Evolutionary conservation across 2,797 vertebrate genomes (phyloP), one percentile per base, ranked within the genome.

Genomic region (Pogoniulus pusillus): DNA sequence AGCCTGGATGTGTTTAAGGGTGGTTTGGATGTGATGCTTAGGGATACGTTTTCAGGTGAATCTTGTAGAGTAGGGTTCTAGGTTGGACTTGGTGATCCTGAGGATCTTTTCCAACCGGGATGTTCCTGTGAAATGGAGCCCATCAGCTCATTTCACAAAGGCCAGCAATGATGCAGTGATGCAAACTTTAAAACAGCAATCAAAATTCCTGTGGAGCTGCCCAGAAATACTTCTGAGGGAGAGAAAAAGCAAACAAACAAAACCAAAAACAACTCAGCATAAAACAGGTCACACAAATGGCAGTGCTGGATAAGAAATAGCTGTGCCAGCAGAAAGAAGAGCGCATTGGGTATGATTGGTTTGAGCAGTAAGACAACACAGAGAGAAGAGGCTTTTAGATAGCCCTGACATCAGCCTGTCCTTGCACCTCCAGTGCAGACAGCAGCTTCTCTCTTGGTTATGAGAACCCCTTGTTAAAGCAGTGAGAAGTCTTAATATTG

Each of bases 151-250:
- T 85, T 91, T 72, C 89, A 72, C 41, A 87, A 47, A 85, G 81
- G 76, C 90, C 69, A 65, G 72, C 69, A 59, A 86, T 69, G 69
- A 78, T 72, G 65, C 76, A 91, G 39, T 47, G 82, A 79, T 60
- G 59, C 66, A 57, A 94, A 87, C 73, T 90, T 95, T 70, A 94
- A 74, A 93, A 58, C 62, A 71, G 81, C 81, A 92, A 91, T 92
- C 60, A 90, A 86, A 92, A 84, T 91, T 88, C 72, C 79, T 88
- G 79, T 91, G 91, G 78, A 87, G 91, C n/a, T 95, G 82, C 65
- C 82, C 84, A 93, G 92, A 94, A 93, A 91, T 65, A 62, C 41
- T 87, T 88, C 45, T 93, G 91, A 75, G 85, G 60, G 19, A 58
- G 26, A 10, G 10, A 22, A 2, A 39, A 6, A 10, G 5, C 12